phyloP scores from a whole-genome alignment of 2,797 vertebrate species.

The Phalloptychus januarius region DNA sequence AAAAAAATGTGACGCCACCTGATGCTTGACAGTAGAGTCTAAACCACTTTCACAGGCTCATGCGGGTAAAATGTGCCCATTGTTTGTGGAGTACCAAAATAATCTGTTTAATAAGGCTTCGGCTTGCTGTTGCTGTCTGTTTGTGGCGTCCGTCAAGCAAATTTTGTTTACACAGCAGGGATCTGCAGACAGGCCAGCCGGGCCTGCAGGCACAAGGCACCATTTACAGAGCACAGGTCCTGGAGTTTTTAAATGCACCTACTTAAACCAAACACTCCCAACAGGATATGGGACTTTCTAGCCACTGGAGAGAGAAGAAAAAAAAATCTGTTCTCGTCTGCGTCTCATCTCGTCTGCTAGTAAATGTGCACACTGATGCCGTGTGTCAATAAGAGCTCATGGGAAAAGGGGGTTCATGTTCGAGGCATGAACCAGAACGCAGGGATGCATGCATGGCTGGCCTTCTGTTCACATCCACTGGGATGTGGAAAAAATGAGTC shows the following conservation, averaged over 20 bases:
- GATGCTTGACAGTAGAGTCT: slow-evolving; percentile 36
- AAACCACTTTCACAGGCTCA: slow-evolving; percentile 22
- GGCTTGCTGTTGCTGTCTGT: slow-evolving; percentile 46
- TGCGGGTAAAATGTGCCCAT: slow-evolving; percentile 35
- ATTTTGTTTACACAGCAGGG: slow-evolving; percentile 60
- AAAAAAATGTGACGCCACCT: slow-evolving; percentile 25
- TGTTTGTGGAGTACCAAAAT: slow-evolving; percentile 36
- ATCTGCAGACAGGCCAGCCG: slow-evolving; percentile 51
- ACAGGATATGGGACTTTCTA: slow-evolving; percentile 56
- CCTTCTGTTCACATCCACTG: slow-evolving; percentile 70
- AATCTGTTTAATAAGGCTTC: slow-evolving; percentile 46
- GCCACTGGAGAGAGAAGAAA: slow-evolving; percentile 32
- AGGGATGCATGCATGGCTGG: slow-evolving; percentile 45
- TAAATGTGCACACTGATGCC: slow-evolving; percentile 65
- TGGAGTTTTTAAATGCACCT: slow-evolving; percentile 59
- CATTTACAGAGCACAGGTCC: slow-evolving; percentile 53
- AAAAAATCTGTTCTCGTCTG: slow-evolving; percentile 55
- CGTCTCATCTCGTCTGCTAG: slow-evolving; percentile 47
- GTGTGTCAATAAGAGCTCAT: slow-evolving; percentile 61
- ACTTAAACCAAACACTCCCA: slow-evolving; percentile 61
- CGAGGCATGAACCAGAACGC: slow-evolving; percentile 61
- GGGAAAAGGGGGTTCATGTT: slow-evolving; percentile 19
- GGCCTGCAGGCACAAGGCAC: slow-evolving; percentile 57
- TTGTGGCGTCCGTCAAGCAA: slow-evolving; percentile 56
- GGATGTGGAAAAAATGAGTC: slow-evolving; percentile 84